phyloP scores from a whole-genome alignment of 2,113 vertebrate genomes.

The Oplegnathus fasciatus region DNA sequence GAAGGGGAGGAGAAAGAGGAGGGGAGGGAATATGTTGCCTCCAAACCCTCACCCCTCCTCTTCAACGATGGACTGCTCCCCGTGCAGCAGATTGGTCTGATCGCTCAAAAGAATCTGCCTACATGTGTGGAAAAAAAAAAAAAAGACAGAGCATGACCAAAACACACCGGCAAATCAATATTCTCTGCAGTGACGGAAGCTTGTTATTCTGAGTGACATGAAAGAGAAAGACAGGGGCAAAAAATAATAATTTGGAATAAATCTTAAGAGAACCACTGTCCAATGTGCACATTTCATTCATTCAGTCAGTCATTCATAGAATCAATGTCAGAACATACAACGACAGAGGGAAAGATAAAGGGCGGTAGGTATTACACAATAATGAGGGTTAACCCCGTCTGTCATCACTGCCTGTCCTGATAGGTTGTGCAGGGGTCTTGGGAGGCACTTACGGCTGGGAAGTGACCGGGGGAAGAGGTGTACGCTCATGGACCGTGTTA shows the following conservation, averaged over 20 bases:
- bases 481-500: conserved; percentile 7
- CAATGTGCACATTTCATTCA: conserved; percentile 39
- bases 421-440: neutral
- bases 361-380: neutral
- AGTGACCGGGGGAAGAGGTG: conserved; percentile 1
- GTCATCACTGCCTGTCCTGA: neutral
- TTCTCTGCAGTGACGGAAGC: conserved; percentile 37
- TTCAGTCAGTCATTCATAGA: conserved; percentile 26
- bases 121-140: conserved; percentile 57
- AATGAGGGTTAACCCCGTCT: conserved; percentile 18
- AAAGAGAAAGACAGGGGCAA: conserved; percentile 4
- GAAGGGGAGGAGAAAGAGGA: conserved; percentile 30
- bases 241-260: conserved; percentile 15
- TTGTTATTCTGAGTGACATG: conserved; percentile 55
- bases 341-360: neutral
- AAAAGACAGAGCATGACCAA: conserved; percentile 56
- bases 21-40: conserved; percentile 35
- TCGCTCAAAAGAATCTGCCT: conserved; percentile 75
- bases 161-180: conserved; percentile 70
- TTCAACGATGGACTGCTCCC: conserved; percentile 68
- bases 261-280: conserved; percentile 2
- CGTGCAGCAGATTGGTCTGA: conserved; percentile 81
- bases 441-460: conserved; percentile 17
- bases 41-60: conserved; percentile 54
- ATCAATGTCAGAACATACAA: conserved; percentile 1